phyloP scores from a whole-genome alignment of 2,797 vertebrate species.

The Enteromius mattozi region DNA sequence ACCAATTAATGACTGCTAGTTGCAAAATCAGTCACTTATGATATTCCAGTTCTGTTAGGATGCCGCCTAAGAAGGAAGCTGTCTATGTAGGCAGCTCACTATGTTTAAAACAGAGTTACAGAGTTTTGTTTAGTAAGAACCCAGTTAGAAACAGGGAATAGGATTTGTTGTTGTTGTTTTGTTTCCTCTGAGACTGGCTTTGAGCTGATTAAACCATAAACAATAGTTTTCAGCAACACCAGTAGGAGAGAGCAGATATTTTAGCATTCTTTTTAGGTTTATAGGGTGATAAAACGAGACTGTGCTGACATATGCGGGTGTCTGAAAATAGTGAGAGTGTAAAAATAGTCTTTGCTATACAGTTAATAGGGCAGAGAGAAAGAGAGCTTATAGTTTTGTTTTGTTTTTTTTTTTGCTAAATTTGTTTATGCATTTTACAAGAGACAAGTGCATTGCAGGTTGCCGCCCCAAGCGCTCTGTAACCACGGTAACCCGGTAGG shows the following conservation, averaged over 20 bases:
- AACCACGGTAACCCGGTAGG: slow-evolving; percentile 50
- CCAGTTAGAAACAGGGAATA: slow-evolving; percentile 39
- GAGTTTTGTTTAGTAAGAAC: slow-evolving; percentile 25
- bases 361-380: slow-evolving; percentile 19
- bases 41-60: slow-evolving; percentile 24
- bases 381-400: background rate
- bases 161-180: slow-evolving; percentile 26
- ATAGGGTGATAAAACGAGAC: slow-evolving; percentile 29
- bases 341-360: slow-evolving; percentile 18
- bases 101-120: background rate
- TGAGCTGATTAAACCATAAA: slow-evolving; percentile 47
- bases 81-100: background rate
- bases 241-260: slow-evolving; percentile 14
- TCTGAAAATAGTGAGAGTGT: slow-evolving; percentile 19
- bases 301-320: slow-evolving; percentile 13
- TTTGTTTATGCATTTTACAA: slow-evolving; percentile 42
- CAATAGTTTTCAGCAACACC: slow-evolving; percentile 26
- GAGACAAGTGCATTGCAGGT: slow-evolving; percentile 32
- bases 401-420: background rate
- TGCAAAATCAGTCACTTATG: slow-evolving; percentile 28
- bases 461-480: slow-evolving; percentile 46
- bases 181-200: slow-evolving; percentile 40
- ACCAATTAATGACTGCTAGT: background rate
- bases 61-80: slow-evolving; percentile 4
- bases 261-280: slow-evolving; percentile 40